These are phyloP conservation scores for Heliconius charithonia DNA, from an alignment of 2,888 invertebrate genomes.

Conservation along the genomic window DNA sequence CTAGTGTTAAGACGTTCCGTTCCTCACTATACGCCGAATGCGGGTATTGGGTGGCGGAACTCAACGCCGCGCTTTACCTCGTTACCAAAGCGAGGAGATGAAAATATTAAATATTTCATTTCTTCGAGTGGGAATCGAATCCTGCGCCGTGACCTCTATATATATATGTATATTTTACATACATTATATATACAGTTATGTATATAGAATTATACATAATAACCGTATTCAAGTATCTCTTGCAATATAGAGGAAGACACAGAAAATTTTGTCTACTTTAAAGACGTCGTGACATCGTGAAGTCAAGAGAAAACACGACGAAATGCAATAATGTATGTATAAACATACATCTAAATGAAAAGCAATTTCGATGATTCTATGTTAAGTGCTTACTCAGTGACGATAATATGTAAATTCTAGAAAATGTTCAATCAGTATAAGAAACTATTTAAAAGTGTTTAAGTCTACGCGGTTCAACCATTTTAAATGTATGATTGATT, in stretches of 20 bases:
- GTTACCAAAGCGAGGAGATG: no score
- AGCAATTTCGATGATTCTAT: neutral
- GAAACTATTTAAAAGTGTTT: neutral
- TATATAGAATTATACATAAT: no score
- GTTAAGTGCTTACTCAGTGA: neutral
- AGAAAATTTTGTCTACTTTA: neutral
- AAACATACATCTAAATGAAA: neutral
- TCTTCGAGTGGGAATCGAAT: no score
- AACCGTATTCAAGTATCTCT: no score
- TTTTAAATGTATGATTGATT: conserved; percentile 2
- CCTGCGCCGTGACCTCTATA: neutral
- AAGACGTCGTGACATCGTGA: neutral
- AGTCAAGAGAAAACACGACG: neutral
- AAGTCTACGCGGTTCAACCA: neutral
- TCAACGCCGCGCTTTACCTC: neutral
- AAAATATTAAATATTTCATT: no score
- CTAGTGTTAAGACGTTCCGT: neutral
- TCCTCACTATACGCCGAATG: neutral
- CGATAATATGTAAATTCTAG: conserved; percentile 12
- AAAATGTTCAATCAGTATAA: neutral
- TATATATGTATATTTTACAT: no score
- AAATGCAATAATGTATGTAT: neutral
- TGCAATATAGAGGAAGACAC: no score
- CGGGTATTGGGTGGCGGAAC: neutral
- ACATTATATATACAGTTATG: neutral